phyloP scores from a whole-genome alignment of 2,797 vertebrate species.

The Sebastes trivittatus region DNA sequence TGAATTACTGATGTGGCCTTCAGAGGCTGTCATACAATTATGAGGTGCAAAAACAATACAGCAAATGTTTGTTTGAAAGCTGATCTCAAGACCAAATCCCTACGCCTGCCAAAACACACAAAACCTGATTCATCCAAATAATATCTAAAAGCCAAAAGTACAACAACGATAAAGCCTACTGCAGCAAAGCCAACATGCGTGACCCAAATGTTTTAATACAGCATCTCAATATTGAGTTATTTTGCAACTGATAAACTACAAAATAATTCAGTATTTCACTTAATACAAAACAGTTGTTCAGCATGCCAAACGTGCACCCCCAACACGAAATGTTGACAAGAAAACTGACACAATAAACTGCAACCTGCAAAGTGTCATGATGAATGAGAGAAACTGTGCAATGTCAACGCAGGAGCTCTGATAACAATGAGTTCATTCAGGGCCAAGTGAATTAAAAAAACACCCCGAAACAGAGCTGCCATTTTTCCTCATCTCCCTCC shows the following conservation, averaged over 20 bases:
- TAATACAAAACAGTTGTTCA: not conserved
- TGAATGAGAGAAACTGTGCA: slow-evolving; percentile 11
- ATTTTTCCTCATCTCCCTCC: slow-evolving; percentile 51
- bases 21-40: not conserved
- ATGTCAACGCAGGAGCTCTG: slow-evolving; percentile 6
- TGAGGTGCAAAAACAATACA: not conserved
- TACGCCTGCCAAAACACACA: not conserved
- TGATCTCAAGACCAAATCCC: not conserved
- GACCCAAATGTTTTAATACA: not conserved
- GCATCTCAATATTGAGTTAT: not conserved
- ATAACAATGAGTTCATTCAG: slow-evolving; percentile 66
- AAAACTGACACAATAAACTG: not conserved
- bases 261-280: not conserved
- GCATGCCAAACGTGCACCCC: not conserved
- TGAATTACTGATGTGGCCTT: not conserved
- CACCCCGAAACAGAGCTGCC: slow-evolving; percentile 45
- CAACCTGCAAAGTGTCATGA: not conserved
- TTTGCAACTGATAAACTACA: not conserved
- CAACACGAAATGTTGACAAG: not conserved
- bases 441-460: slow-evolving; percentile 24
- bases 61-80: not conserved
- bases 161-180: not conserved
- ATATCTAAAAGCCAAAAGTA: not conserved
- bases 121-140: not conserved
- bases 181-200: not conserved